A percentile compares a stretch with the other conserved stretches of the same genome.
Evolutionary conservation across 2,113 vertebrate species (phyloP).

Genomic region (Tichodroma muraria): DNA sequence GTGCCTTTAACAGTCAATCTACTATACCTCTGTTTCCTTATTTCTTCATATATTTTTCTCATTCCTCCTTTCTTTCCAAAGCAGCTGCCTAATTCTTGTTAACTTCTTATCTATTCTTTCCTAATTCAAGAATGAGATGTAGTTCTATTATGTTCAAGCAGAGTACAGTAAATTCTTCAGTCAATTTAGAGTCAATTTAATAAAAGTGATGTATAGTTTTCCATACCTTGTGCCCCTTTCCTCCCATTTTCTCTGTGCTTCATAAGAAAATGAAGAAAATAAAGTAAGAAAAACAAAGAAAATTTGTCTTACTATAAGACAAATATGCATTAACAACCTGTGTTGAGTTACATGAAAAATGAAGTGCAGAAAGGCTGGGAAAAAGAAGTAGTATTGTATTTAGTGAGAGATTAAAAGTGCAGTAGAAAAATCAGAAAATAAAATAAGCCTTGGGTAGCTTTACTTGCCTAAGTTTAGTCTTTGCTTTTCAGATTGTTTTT

Average conservation of each 20-base stretch:
- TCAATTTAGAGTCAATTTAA: neutral
- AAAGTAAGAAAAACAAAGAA: too few relatives aligned
- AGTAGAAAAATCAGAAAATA: neutral
- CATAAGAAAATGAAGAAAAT: neutral
- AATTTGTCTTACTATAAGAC: neutral
- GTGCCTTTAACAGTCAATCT: neutral
- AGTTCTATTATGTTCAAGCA: neutral
- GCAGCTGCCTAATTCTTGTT: neutral
- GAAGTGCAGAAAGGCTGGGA: neutral
- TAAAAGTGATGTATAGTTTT: neutral
- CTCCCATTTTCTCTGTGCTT: neutral
- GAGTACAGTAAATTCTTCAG: neutral
- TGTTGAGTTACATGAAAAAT: neutral
- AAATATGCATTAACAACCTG: neutral
- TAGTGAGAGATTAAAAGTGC: neutral
- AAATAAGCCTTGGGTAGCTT: neutral
- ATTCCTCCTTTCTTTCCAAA: neutral
- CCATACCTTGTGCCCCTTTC: neutral
- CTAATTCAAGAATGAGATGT: neutral
- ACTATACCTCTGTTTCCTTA: neutral
- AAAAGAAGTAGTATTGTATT: neutral
- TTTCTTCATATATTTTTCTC: neutral
- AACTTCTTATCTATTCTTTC: neutral
- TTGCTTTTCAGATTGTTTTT: neutral
- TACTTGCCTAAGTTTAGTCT: neutral